phyloP scores from a whole-genome alignment of 2,888 invertebrate species.

The Dendrolimus houi region DNA sequence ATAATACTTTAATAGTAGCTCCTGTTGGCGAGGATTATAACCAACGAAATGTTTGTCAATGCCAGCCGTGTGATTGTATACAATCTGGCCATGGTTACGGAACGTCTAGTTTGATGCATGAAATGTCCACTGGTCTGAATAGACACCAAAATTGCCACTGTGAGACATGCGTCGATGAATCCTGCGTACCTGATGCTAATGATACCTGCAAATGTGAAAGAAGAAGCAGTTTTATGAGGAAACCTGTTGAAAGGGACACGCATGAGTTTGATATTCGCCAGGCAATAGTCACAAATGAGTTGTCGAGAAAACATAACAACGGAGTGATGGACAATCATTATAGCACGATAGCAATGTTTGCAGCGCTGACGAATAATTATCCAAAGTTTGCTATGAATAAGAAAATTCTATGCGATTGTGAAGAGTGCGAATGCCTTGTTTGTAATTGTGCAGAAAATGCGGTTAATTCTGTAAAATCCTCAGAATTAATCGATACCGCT shows the following conservation, averaged over 20 bases:
- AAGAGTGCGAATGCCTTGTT: conserved; percentile 31
- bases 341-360: conserved; percentile 29
- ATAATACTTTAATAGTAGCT: conserved; percentile 23
- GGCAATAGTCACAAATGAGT: conserved; percentile 11
- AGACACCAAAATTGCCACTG: conserved; percentile 32
- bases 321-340: conserved; percentile 2
- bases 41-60: conserved; percentile 27
- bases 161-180: conserved; percentile 30
- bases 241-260: conserved; percentile 30
- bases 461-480: conserved; percentile 11
- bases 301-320: conserved; percentile 5
- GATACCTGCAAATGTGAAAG: conserved; percentile 34
- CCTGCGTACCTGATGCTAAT: conserved; percentile 26
- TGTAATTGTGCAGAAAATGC: conserved; percentile 22
- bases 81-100: conserved; percentile 27
- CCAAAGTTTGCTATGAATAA: conserved; percentile 7
- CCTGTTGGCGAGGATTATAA: conserved; percentile 22
- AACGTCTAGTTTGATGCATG: conserved; percentile 23
- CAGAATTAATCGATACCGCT: conserved; percentile 4
- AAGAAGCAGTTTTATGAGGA: conserved; percentile 27
- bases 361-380: conserved; percentile 20
- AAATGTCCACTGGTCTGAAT: conserved; percentile 33
- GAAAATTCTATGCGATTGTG: conserved; percentile 19
- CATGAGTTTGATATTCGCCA: conserved; percentile 39
- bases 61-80: conserved; percentile 41